Conservation (phyloP, 1,140 invertebrate genomes). For the Zaprionus vittiger region DNA sequence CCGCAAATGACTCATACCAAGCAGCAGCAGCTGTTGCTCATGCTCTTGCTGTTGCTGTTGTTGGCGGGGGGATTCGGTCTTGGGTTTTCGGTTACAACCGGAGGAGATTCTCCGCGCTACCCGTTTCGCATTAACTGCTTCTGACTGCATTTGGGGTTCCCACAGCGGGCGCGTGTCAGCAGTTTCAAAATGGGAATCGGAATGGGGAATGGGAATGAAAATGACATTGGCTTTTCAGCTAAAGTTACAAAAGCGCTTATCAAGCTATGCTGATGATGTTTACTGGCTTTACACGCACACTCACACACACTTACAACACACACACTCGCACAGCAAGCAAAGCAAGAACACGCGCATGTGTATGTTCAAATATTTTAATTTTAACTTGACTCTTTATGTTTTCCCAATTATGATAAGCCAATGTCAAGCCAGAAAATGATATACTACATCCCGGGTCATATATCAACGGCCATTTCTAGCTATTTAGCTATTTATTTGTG, state of each 20-base stretch:
- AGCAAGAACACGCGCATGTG: slow-evolving; percentile 36
- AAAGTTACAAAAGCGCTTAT: slow-evolving; percentile 63
- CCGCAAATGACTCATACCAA: slow-evolving; percentile 47
- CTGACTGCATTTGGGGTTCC: slow-evolving; percentile 37
- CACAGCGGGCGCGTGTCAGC: slow-evolving; percentile 50
- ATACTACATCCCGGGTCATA: slow-evolving; percentile 28
- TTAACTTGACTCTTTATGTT: slow-evolving; percentile 38
- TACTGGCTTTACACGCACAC: slow-evolving; percentile 34
- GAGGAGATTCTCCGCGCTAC: slow-evolving; percentile 32
- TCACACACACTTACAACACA: slow-evolving; percentile 10
- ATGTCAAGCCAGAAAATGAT: slow-evolving; percentile 63
- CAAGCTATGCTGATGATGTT: slow-evolving; percentile 51
- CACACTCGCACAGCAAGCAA: not conserved
- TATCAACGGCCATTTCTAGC: slow-evolving; percentile 31
- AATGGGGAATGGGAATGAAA: not conserved
- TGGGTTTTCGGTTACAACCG: slow-evolving; percentile 26
- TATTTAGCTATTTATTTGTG: slow-evolving; percentile 53
- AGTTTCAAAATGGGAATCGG: slow-evolving; percentile 30
- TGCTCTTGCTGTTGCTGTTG: slow-evolving; percentile 19
- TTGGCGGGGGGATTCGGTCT: slow-evolving; percentile 44
- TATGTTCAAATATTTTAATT: not conserved
- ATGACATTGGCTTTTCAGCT: slow-evolving; percentile 48
- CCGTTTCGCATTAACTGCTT: slow-evolving; percentile 57
- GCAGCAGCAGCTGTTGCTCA: slow-evolving; percentile 41
- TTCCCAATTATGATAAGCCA: slow-evolving; percentile 72